Conservation (phyloP, 2,888 invertebrate genomes). For the Masnerella sp. region DNA sequence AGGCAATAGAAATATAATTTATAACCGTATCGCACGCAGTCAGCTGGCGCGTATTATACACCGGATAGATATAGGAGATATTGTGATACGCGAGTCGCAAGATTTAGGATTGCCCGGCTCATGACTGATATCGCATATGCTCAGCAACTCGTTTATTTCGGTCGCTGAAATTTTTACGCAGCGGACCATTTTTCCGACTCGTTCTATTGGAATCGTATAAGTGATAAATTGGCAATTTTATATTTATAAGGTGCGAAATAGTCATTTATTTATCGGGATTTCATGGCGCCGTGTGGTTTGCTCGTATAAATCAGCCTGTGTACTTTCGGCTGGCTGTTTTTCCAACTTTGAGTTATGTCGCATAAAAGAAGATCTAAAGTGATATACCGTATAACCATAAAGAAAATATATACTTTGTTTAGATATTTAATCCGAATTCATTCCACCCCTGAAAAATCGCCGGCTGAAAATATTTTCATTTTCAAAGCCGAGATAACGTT, state of each 20-base stretch:
- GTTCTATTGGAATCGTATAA: slow-evolving; percentile 32
- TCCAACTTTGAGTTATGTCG: too few species aligned
- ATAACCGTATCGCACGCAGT: slow-evolving; percentile 31
- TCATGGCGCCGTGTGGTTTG: slow-evolving; percentile 6
- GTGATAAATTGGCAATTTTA: slow-evolving; percentile 40
- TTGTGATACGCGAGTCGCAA: slow-evolving; percentile 33
- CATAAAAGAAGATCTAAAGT: too few species aligned
- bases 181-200: slow-evolving; percentile 29
- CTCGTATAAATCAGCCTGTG: slow-evolving; percentile 3
- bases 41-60: slow-evolving; percentile 32
- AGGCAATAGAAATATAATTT: slow-evolving; percentile 50
- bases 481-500: too few species aligned
- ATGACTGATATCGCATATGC: slow-evolving; percentile 51
- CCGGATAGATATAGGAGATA: slow-evolving; percentile 29
- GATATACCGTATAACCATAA: too few species aligned
- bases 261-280: slow-evolving; percentile 17
- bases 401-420: too few species aligned
- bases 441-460: too few species aligned
- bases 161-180: slow-evolving; percentile 31
- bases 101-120: slow-evolving; percentile 52
- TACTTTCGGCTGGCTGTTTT: too few species aligned
- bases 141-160: slow-evolving; percentile 49
- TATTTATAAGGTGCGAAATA: slow-evolving; percentile 41
- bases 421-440: too few species aligned
- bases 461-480: too few species aligned